Evolutionary conservation across 2,888 invertebrate species (phyloP), one percentile per base, ranked within the genome.

Genomic region (Resseliella maxima): DNA sequence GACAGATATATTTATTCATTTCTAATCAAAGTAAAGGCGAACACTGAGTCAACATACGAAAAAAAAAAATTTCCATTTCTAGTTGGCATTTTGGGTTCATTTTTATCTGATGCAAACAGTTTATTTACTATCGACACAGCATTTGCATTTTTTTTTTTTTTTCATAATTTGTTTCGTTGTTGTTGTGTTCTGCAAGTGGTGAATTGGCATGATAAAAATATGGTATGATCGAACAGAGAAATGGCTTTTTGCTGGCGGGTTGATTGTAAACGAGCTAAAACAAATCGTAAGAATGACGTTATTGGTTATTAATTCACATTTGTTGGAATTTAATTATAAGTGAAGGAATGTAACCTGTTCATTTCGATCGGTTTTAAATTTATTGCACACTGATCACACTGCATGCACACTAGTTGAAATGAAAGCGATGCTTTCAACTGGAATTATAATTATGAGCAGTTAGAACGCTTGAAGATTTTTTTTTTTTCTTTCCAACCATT

Each of bases 301-400:
- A 83, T 83, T 83, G 83, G 83, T 83, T 83, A 83, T 83, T 83
- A 83, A 83, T 83, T 83, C 83, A 24, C 12, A 83, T 83, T 83
- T 83, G 83, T 38, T 38, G 38, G 83, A 83, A 38, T 83, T 83
- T 83, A 83, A 83, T 83, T 83, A 38, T 38, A 83, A 83, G 24
- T 38, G 83, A 83, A 83, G 38, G 24, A 38, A 83, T 83, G 83
- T 83, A 83, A 38, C 38, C 83, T 38, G 83, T 6, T 83, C 38
- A 83, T 83, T 83, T 81, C 72, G 6, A 31, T 72, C 72, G n/a
- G 31, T 72, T 15, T 5, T 31, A 15, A 72, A 72, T 72, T 72
- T 72, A 72, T 72, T 72, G 31, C 27, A 31, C 46, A 50, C 18
- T 50, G 46, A 18, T 15, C 18, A 8, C 46, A 50, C n/a, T n/a